Conservation (phyloP, 2,113 vertebrate genomes). For the Eolophus roseicapilla region DNA sequence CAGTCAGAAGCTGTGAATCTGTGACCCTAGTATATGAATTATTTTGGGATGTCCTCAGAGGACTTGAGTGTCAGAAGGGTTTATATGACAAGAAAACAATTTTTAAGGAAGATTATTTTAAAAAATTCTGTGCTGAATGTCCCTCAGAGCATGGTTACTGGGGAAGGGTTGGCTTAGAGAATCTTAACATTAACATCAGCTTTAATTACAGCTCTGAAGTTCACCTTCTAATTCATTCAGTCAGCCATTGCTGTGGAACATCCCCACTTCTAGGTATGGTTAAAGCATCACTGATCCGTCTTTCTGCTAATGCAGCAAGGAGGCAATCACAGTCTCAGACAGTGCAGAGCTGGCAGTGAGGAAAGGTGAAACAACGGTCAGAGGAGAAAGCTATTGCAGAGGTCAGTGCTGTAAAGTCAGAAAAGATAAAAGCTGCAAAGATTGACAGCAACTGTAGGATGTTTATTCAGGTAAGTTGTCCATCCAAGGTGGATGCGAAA, state of each 20-base stretch:
- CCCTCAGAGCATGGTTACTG: not conserved
- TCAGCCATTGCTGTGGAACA: not conserved
- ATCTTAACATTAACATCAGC: not conserved
- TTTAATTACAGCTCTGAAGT: conserved; percentile 25
- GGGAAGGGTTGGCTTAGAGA: not conserved
- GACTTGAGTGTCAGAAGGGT: not conserved
- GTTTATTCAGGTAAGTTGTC: not conserved
- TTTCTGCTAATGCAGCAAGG: conserved; percentile 34
- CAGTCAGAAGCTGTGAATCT: not conserved
- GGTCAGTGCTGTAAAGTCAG: not conserved
- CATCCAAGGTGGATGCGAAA: not conserved
- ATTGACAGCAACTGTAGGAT: not conserved
- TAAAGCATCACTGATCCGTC: conserved; percentile 12
- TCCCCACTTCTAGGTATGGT: not conserved
- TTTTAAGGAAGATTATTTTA: not conserved
- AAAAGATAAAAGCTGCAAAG: not conserved
- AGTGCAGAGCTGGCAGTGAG: not conserved
- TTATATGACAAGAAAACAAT: not conserved
- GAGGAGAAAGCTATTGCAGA: not conserved
- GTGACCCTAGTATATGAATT: not conserved
- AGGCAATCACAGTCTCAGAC: not conserved
- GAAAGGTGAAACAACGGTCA: conserved; percentile 22
- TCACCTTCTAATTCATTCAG: conserved; percentile 11
- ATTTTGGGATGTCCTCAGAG: not conserved
- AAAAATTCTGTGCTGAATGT: not conserved